phyloP scores from a whole-genome alignment of 2,797 vertebrate species.

The Molossus molossus region DNA sequence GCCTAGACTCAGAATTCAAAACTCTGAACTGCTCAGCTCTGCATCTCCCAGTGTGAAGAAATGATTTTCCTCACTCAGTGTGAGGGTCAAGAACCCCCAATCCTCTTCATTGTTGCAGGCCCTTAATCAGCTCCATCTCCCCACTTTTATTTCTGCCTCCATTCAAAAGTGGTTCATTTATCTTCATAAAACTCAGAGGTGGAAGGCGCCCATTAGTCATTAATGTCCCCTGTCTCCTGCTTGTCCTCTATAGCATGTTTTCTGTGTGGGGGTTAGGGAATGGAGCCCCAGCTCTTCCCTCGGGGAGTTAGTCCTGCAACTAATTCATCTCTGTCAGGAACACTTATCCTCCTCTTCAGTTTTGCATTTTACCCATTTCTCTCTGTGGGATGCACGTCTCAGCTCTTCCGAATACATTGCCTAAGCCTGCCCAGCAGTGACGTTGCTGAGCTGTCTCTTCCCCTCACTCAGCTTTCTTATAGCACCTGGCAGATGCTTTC shows the following conservation, averaged over 20 bases:
- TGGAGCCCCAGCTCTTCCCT: constrained; percentile 1
- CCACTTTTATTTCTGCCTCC: constrained; percentile 31
- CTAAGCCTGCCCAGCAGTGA: background rate
- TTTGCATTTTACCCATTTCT: constrained; percentile 44
- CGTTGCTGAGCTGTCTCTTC: constrained; percentile 8
- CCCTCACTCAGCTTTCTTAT: background rate
- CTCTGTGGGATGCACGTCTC: background rate
- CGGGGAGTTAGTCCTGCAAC: background rate
- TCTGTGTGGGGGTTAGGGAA: constrained; percentile 4
- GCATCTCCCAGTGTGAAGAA: background rate
- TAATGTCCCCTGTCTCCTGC: background rate
- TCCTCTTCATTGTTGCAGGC: constrained; percentile 34
- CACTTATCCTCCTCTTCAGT: background rate
- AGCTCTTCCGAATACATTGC: constrained; percentile 8
- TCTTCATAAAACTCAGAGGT: constrained; percentile 69
- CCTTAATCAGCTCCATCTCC: background rate
- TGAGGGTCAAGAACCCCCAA: background rate
- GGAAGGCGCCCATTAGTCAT: constrained; percentile 33
- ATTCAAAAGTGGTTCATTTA: constrained; percentile 64
- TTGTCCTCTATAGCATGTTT: background rate
- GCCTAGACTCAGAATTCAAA: constrained; percentile 36
- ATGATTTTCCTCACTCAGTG: background rate
- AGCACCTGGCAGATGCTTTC: constrained; percentile 32
- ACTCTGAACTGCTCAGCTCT: constrained; percentile 13
- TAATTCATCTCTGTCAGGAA: constrained; percentile 58